Conservation (phyloP, 2,888 invertebrate genomes). For the Ptychoptera contaminata region DNA sequence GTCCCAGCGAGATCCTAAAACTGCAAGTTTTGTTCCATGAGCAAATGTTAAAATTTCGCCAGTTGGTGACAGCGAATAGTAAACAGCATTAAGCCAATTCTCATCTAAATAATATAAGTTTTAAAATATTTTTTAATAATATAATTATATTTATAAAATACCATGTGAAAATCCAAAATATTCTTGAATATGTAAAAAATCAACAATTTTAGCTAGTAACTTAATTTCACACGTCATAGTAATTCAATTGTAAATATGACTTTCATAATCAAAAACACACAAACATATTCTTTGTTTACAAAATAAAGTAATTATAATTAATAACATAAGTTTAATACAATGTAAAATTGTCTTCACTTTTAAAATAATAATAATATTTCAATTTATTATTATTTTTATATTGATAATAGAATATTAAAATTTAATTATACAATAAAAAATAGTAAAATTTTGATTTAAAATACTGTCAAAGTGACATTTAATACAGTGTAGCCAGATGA, state of each 20-base stretch:
- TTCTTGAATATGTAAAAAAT: slow-evolving; percentile 40
- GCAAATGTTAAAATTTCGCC: slow-evolving; percentile 55
- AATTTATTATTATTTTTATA: too few relatives aligned
- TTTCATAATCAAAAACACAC: not conserved
- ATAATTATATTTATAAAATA: slow-evolving; percentile 8
- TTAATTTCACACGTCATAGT: slow-evolving; percentile 44
- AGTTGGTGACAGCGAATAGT: slow-evolving; percentile 52
- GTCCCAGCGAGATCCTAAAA: slow-evolving; percentile 52
- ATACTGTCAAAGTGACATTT: too few relatives aligned
- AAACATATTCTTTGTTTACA: too few relatives aligned
- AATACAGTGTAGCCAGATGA: too few relatives aligned
- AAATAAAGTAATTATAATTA: too few relatives aligned
- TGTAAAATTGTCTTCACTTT: too few relatives aligned
- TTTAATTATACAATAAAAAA: too few relatives aligned
- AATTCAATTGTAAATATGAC: not conserved
- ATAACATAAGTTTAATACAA: too few relatives aligned
- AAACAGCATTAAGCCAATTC: slow-evolving; percentile 51
- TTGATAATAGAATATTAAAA: too few relatives aligned
- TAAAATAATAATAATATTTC: too few relatives aligned
- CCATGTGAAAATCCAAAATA: slow-evolving; percentile 39
- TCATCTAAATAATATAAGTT: slow-evolving; percentile 24
- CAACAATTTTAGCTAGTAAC: slow-evolving; percentile 42
- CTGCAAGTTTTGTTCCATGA: slow-evolving; percentile 44
- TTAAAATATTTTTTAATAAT: not conserved
- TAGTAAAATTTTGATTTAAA: too few relatives aligned